Base-by-base conservation (phyloP, 37 sponge, comb jelly and placozoan species). In the Lycopodina hypogea region DNA sequence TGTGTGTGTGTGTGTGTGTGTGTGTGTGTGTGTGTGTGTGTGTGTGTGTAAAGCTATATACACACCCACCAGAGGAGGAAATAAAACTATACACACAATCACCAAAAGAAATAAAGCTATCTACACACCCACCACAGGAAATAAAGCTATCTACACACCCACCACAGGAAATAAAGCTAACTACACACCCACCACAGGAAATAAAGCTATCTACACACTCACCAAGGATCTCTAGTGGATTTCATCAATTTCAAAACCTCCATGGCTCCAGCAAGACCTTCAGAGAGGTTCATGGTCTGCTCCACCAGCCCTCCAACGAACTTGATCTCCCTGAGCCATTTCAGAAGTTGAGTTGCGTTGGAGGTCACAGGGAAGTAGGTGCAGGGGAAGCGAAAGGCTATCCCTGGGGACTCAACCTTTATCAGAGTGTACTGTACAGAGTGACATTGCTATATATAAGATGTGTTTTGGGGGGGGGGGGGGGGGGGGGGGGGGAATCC, bases 231-330 rank as follows among this genome's bases (percentile, higher is more conserved):
- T 32, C 64, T 62, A 12, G 82, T 81, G 6, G 63, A 56, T 8
- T 56, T 52, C 81, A 81, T 81, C 19, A 81, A 21, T 0, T 71
- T 30, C 37, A 41, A 50, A 15, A 85, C 30, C 74, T 85, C 85
- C 64, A 85, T 50, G 30, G 51, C 78, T 34, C 78, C 85, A 24
- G 79, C 85, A 38, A 85, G 33, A 2, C 79, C 85, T 45, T 85
- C 85, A 62, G 85, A 78, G 28, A 78, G 64, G 0, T 59, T 40
- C 37, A 78, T 34, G 14, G 61, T n/a, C 26, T 78, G 85, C 37
- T 78, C 85, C n/a, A 85, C 67, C 39, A 85, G 56, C 58, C 78
- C 78, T 1, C 85, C 78, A n/a, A 77, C 85, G 33, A 85, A 72
- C 41, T 78, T 85, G 60, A 45, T 66, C 26, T 12, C 36, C 48